Evolutionary conservation across 2,888 invertebrate genomes (phyloP), one percentile per base, ranked within the genome.

Genomic region (Holacanthella duospinosa): DNA sequence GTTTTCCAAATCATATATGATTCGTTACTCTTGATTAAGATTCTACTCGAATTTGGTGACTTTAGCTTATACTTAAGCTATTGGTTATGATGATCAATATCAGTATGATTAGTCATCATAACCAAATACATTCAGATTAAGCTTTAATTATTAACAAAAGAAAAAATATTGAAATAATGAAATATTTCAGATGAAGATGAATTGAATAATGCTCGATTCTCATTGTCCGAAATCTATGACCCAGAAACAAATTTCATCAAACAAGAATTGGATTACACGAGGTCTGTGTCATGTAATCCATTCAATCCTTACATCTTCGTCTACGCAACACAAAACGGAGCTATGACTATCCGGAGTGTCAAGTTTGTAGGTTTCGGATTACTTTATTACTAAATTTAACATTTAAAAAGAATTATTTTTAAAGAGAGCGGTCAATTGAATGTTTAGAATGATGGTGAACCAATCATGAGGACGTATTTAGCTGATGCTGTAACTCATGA

Each of bases 281-380:
- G 54, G 12, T 44, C 64, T n/a, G 55, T 72, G 2, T n/a, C n/a
- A n/a, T 69, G 68, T 55, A 69, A 67, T 6, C 72, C 72, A 16
- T 69, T 64, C 36, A 67, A 68, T 57, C 60, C 68, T 43, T 69
- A 72, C 62, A 59, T 72, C 9, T 70, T 68, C 43, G 28, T 69
- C 0, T 65, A 64, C 27, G 64, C 62, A 2, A 69, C 65, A 1
- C 60, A 53, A 4, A 63, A 68, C 43, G 70, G 70, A 2, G 36
- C 60, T 1, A 59, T 71, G 29, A 53, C 61, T 24, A 43, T 72
- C 3, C 68, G 68, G 24, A 72, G 71, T 63, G 29, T 66, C 4
- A 48, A 68, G 2, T 55, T 65, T 57, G 69, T 69, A 48, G 16
- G 36, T 43, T 29, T n/a, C n/a, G n/a, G n/a, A n/a, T n/a, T n/a